Evolutionary conservation across 2,888 invertebrate genomes (phyloP).

Genomic region (Yponomeuta cagnagella): DNA sequence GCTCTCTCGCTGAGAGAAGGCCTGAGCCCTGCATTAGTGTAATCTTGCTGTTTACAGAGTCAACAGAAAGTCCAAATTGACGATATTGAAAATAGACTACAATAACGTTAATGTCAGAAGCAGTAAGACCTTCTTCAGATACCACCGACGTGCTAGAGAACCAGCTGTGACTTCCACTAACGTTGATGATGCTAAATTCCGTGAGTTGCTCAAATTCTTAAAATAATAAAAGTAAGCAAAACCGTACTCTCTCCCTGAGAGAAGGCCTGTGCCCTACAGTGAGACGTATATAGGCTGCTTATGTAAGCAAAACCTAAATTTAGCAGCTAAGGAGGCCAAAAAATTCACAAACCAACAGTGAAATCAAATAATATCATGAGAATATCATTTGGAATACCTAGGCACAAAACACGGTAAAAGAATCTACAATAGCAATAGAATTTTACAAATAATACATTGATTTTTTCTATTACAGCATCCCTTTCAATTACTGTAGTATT

Average conservation of each 20-base stretch:
- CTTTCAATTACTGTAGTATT: neutral
- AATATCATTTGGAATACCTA: too few relatives aligned
- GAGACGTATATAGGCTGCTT: too few relatives aligned
- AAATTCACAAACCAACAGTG: too few relatives aligned
- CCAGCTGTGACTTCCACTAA: constrained; percentile 21
- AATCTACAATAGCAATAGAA: too few relatives aligned
- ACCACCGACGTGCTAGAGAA: constrained; percentile 24
- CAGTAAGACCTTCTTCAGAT: constrained; percentile 20
- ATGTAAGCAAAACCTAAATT: too few relatives aligned
- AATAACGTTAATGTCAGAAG: constrained; percentile 18
- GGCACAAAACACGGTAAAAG: too few relatives aligned
- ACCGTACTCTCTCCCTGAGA: too few relatives aligned
- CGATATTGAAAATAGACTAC: constrained; percentile 27
- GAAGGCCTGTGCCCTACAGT: too few relatives aligned
- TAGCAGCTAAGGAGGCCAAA: too few relatives aligned
- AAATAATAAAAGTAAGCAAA: too few relatives aligned
- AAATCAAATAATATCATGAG: too few relatives aligned
- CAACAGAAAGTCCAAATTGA: constrained; percentile 27
- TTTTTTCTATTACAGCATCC: constrained; percentile 1
- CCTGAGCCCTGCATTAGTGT: neutral
- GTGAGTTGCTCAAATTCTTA: constrained; percentile 9
- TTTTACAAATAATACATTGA: neutral
- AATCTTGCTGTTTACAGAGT: constrained; percentile 22
- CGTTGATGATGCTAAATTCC: neutral
- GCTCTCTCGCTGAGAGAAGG: too few relatives aligned